phyloP scores from a whole-genome alignment of 2,113 vertebrate species.

The Xiphophorus maculatus region DNA sequence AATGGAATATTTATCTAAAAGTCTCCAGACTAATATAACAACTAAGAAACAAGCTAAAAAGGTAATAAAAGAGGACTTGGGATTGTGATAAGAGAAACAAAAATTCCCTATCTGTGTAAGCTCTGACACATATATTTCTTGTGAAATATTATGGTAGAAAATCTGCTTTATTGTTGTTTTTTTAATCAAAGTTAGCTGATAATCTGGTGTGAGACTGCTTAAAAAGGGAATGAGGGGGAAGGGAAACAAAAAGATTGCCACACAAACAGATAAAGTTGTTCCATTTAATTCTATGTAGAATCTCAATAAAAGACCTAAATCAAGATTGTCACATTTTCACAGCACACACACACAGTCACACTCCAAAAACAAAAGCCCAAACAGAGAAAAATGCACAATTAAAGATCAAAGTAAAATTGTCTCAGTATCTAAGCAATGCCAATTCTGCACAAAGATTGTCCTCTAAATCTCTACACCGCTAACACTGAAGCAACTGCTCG shows the following conservation, averaged over 20 bases:
- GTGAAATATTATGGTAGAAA: neutral
- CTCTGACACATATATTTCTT: neutral
- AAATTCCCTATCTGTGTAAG: neutral
- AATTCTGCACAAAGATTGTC: constrained; percentile 83
- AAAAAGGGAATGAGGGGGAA: neutral
- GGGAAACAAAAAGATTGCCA: constrained; percentile 59
- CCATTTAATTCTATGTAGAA: constrained; percentile 83
- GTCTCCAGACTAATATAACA: too few species aligned
- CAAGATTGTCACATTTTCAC: constrained; percentile 87
- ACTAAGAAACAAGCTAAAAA: neutral
- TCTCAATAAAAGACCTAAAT: constrained; percentile 82
- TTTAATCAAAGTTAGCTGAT: neutral
- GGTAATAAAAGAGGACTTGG: neutral
- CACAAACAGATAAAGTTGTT: constrained; percentile 73
- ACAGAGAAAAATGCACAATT: constrained; percentile 72
- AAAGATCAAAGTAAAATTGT: constrained; percentile 73
- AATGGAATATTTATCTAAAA: neutral
- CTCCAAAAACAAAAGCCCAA: constrained; percentile 53
- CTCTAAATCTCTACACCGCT: constrained; percentile 81
- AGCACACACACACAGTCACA: constrained; percentile 78
- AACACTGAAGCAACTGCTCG: constrained; percentile 80
- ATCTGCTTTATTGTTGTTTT: neutral
- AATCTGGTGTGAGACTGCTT: neutral
- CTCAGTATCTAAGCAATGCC: constrained; percentile 76
- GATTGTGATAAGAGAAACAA: neutral